Evolutionary conservation across 2,113 vertebrate species (phyloP), one percentile per base, ranked within the genome.

Genomic region (Baryphthengus martii): DNA sequence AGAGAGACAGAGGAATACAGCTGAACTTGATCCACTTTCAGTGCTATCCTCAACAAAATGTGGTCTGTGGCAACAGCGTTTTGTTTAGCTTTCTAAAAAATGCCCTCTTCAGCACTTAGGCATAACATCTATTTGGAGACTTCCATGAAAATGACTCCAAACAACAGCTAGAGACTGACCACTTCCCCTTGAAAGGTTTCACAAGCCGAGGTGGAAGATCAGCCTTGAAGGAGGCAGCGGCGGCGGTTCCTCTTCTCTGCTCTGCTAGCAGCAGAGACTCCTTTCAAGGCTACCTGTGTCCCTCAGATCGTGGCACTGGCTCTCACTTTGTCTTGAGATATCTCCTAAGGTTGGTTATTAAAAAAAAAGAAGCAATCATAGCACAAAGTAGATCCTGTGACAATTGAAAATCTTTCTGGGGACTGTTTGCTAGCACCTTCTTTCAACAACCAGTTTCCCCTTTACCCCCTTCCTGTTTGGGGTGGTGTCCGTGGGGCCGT

Each of bases 401-500:
- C 20, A 63, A 29, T 49, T 31, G 44, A 40, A 81, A 37, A 56
- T 45, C 49, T 75, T 59, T 17, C 11, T 1, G 23, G 45, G 39
- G 19, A 13, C 45, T 5, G 1, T 50, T 45, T 2, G 4, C 9
- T 35, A 56, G 59, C 26, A 47, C 61, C 50, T 85, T 61, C 58
- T 72, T 71, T 81, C 47, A 55, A 19, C 6, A 42, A 62, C 26
- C 0, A 23, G 8, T 81, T 75, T 72, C 66, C 52, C 13, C 50
- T 93, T 87, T 58, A 9, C 13, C 61, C 25, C 26, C 16, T 59
- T 55, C 37, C 78, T 55, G 7, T 55, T 86, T 68, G 52, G 47
- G 56, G 26, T 72, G 47, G 26, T 0, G 4, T 49, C 53, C 0
- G 0, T 1, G 0, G 8, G 76, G 50, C 65, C 23, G 29, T 0